Conservation (phyloP, 37 sponge, comb jelly and placozoan species). For the Beroe ovata region DNA sequence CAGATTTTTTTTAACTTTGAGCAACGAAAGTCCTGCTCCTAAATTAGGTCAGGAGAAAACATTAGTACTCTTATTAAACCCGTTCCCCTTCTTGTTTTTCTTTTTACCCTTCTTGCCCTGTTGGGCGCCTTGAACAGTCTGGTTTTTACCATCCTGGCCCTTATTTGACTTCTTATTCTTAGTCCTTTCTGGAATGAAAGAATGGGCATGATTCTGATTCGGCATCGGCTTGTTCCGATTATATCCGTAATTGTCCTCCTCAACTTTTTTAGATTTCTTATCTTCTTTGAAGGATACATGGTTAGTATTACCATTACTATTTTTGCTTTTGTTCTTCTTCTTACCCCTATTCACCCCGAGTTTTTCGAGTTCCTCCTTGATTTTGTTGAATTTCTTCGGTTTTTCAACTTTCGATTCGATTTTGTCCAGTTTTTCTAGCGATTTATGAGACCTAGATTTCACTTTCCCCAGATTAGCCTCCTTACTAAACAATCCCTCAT, state of each 20-base stretch:
- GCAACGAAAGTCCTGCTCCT: too few relatives aligned
- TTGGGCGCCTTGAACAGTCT: neutral
- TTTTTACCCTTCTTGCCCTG: constrained; percentile 16
- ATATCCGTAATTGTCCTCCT: constrained; percentile 15
- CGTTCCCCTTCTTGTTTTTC: constrained; percentile 45
- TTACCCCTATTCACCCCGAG: constrained; percentile 12
- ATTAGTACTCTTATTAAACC: neutral
- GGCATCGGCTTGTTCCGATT: constrained; percentile 44
- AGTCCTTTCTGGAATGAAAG: neutral
- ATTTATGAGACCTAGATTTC: constrained; percentile 39
- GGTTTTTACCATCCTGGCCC: neutral
- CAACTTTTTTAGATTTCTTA: neutral
- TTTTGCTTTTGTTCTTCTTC: neutral
- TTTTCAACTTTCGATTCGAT: neutral
- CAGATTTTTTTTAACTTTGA: too few relatives aligned
- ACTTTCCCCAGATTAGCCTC: constrained; percentile 28
- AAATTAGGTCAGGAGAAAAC: constrained; percentile 44
- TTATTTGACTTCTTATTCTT: constrained; percentile 35
- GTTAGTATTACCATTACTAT: neutral
- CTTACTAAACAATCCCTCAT: neutral
- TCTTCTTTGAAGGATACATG: constrained; percentile 40
- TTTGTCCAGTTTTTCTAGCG: constrained; percentile 12
- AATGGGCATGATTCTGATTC: constrained; percentile 34
- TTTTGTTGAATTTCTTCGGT: constrained; percentile 48
- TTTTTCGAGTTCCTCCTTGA: constrained; percentile 49